Percentiles rank a stretch among this genome's conserved stretches.
These are phyloP conservation scores for Plumapathes pennacea DNA, from an alignment of 92 coral and sea anemone genomes.

Conservation along the genomic window DNA sequence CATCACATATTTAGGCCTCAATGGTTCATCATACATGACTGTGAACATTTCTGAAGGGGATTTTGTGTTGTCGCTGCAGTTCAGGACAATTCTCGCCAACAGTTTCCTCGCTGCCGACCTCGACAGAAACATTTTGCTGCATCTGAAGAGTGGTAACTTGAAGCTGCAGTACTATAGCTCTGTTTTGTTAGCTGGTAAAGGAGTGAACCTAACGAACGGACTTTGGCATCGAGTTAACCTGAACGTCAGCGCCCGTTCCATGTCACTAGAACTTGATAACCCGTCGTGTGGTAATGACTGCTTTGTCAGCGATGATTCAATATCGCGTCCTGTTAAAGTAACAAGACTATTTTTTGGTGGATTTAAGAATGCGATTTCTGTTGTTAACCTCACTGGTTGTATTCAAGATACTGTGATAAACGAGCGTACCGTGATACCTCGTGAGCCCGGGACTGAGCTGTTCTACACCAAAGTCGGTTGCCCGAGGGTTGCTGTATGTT, in stretches of 20 bases:
- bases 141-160: slow-evolving; percentile 42
- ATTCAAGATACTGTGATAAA: slow-evolving; percentile 73
- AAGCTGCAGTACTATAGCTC: slow-evolving; percentile 28
- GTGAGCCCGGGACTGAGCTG: slow-evolving; percentile 32
- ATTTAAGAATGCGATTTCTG: no score
- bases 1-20: slow-evolving; percentile 77
- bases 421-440: slow-evolving; percentile 57
- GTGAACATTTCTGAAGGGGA: slow-evolving; percentile 19
- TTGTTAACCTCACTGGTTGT: slow-evolving; percentile 74
- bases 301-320: neutral
- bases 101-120: slow-evolving; percentile 69
- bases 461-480: slow-evolving; percentile 55
- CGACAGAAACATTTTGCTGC: slow-evolving; percentile 33
- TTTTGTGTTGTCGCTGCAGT: slow-evolving; percentile 69
- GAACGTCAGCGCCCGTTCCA: slow-evolving; percentile 31
- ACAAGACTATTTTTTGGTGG: slow-evolving; percentile 70
- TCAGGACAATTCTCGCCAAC: slow-evolving; percentile 66
- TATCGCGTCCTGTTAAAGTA: slow-evolving; percentile 17
- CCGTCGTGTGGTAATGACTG: slow-evolving; percentile 61
- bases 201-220: slow-evolving; percentile 56
- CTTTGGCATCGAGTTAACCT: slow-evolving; percentile 56
- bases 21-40: slow-evolving; percentile 78
- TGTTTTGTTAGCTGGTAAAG: slow-evolving; percentile 33
- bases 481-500: slow-evolving; percentile 74
- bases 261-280: slow-evolving; percentile 55